Evolutionary conservation across 2,888 invertebrate species (phyloP).

Genomic region (Urechis unicinctus): DNA sequence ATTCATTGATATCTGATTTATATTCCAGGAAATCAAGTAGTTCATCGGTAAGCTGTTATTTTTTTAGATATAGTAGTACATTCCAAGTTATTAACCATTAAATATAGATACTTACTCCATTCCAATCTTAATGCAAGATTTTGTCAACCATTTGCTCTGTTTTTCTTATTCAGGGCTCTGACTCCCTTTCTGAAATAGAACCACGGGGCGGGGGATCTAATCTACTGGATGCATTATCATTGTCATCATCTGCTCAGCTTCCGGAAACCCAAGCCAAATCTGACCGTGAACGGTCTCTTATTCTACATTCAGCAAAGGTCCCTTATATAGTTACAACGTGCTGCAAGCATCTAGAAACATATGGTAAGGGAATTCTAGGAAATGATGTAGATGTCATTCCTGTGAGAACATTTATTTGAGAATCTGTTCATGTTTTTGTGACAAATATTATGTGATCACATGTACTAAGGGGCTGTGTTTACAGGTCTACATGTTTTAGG

Average conservation of each 20-base stretch:
- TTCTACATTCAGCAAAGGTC: slow-evolving; percentile 53
- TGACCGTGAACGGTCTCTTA: background rate
- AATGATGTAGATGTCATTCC: too few relatives aligned
- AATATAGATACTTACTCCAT: too few relatives aligned
- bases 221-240: slow-evolving; percentile 29
- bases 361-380: slow-evolving; percentile 58
- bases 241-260: slow-evolving; percentile 23
- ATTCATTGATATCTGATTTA: background rate
- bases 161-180: too few relatives aligned
- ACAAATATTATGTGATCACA: too few relatives aligned
- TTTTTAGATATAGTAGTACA: too few relatives aligned
- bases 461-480: too few relatives aligned
- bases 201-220: slow-evolving; percentile 11
- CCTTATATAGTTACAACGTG: slow-evolving; percentile 75
- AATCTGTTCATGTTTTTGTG: too few relatives aligned
- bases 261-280: background rate
- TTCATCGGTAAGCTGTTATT: slow-evolving; percentile 33
- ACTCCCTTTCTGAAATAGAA: slow-evolving; percentile 41
- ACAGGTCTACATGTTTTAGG: slow-evolving; percentile 70
- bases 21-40: slow-evolving; percentile 39
- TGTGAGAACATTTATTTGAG: too few relatives aligned
- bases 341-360: slow-evolving; percentile 71
- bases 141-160: too few relatives aligned
- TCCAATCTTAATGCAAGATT: too few relatives aligned
- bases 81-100: too few relatives aligned